Conservation (phyloP, 2,113 vertebrate species). For the Mobula hypostoma region DNA sequence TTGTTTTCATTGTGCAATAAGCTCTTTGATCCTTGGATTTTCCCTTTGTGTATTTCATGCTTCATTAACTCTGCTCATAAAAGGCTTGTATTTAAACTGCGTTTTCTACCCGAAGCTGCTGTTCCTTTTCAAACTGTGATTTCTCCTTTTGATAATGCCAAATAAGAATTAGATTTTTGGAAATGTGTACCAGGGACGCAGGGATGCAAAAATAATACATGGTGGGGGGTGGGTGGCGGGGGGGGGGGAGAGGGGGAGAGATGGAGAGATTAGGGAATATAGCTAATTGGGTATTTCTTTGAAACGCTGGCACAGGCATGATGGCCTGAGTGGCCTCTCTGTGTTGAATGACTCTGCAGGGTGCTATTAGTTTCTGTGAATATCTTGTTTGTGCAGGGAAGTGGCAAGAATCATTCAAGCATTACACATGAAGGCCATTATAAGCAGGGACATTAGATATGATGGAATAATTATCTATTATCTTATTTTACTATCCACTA, state of each 20-base stretch:
- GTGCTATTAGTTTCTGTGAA: not conserved
- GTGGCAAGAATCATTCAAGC: not conserved
- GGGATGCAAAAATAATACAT: too few relatives aligned
- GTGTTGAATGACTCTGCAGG: not conserved
- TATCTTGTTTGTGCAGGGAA: not conserved
- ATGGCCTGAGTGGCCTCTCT: not conserved
- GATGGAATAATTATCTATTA: not conserved
- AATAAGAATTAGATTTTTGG: not conserved
- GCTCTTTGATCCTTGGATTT: not conserved
- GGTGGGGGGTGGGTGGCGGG: too few relatives aligned
- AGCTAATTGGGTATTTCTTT: not conserved
- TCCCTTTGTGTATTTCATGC: not conserved
- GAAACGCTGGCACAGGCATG: not conserved
- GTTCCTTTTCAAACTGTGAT: not conserved
- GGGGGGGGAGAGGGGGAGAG: not conserved
- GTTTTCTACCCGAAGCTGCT: not conserved
- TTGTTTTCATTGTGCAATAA: not conserved
- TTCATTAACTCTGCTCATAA: not conserved
- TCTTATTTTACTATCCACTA: not conserved
- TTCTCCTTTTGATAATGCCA: not conserved
- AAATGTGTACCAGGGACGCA: too few relatives aligned
- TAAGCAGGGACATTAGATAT: not conserved
- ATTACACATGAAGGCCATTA: not conserved
- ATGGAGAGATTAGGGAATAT: not conserved
- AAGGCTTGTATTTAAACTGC: not conserved